Evolutionary conservation across 2,888 invertebrate species (phyloP).

Genomic region (Hesperia comma): DNA sequence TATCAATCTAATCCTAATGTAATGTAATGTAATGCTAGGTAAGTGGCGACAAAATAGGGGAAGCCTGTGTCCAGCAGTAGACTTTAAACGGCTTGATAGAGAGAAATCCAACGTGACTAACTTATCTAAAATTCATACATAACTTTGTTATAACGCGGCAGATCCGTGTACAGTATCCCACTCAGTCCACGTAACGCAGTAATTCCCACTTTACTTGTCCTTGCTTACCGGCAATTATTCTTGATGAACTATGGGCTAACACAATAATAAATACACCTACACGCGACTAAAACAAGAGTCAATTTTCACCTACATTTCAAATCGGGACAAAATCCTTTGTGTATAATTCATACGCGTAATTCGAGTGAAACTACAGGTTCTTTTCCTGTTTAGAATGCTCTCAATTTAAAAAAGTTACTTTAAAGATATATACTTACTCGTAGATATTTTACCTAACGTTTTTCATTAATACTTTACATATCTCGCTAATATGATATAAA

Average conservation of each 20-base stretch:
- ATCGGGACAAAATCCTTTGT: slow-evolving; percentile 60
- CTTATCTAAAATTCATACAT: slow-evolving; percentile 16
- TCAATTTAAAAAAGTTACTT: too few species aligned
- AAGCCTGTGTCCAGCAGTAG: too few species aligned
- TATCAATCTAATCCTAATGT: too few species aligned
- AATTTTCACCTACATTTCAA: slow-evolving; percentile 71
- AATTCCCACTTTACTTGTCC: slow-evolving; percentile 41
- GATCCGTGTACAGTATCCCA: slow-evolving; percentile 31
- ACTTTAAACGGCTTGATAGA: too few species aligned
- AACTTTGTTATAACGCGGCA: slow-evolving; percentile 9
- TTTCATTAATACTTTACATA: too few species aligned
- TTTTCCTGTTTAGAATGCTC: neutral
- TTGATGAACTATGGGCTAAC: slow-evolving; percentile 51
- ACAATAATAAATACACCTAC: slow-evolving; percentile 54
- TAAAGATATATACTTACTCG: too few species aligned
- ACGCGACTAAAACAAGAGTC: slow-evolving; percentile 61
- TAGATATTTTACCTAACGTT: too few species aligned
- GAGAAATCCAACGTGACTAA: neutral
- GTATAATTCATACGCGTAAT: slow-evolving; percentile 1
- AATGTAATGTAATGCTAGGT: too few species aligned
- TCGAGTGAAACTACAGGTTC: neutral
- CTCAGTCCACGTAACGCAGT: slow-evolving; percentile 37
- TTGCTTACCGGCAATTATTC: slow-evolving; percentile 45
- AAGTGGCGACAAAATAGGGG: too few species aligned
- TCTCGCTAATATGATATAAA: too few species aligned